Evolutionary conservation across 2,113 vertebrate genomes (phyloP).

Genomic region (Rynchops niger): DNA sequence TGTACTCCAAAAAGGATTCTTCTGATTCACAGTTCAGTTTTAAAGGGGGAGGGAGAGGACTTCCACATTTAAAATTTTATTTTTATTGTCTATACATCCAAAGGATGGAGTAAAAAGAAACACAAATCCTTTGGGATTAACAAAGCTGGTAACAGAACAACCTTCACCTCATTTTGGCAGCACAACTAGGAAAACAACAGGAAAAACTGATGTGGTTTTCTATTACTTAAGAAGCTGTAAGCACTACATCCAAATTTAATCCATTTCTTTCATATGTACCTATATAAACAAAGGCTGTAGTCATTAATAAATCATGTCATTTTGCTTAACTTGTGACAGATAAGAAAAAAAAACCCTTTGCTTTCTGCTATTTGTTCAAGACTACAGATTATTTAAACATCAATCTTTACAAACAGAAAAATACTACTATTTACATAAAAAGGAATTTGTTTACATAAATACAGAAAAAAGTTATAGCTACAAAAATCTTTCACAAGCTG

Average conservation of each 20-base stretch:
- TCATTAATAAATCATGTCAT: constrained; percentile 14
- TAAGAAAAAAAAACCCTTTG: background rate
- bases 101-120: background rate
- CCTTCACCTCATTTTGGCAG: background rate
- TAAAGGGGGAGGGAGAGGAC: background rate
- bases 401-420: background rate
- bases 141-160: background rate
- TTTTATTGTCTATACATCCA: background rate
- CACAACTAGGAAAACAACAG: background rate
- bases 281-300: background rate
- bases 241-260: background rate
- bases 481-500: background rate
- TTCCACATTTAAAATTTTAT: background rate
- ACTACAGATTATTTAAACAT: background rate
- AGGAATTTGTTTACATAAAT: background rate
- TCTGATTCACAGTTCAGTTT: background rate
- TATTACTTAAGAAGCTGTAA: background rate
- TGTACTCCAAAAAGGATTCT: background rate
- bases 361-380: background rate
- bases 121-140: background rate
- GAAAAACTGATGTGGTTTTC: background rate
- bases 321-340: background rate
- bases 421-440: background rate
- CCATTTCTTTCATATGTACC: background rate
- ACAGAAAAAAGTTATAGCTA: background rate